phyloP scores from a whole-genome alignment of 2,888 invertebrate species.

The Dicyrtomina minuta region DNA sequence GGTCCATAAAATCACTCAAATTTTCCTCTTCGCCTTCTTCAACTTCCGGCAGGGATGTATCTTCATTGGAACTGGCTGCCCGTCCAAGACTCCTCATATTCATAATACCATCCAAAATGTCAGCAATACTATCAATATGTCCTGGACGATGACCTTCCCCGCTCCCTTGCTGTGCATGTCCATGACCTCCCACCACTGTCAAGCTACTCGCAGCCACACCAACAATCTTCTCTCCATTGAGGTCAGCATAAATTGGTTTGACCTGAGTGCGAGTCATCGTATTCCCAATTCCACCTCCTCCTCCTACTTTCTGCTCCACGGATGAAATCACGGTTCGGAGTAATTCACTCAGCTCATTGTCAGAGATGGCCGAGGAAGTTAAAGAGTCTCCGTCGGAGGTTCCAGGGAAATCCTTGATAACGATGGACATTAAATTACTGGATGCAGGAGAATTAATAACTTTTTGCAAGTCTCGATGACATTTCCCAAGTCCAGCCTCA shows the following conservation, averaged over 20 bases:
- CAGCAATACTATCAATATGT: conserved; percentile 42
- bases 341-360: conserved; percentile 25
- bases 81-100: conserved; percentile 23
- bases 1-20: conserved; percentile 53
- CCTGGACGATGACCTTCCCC: conserved; percentile 18
- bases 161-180: conserved; percentile 8
- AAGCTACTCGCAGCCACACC: conserved; percentile 45
- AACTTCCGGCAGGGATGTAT: conserved; percentile 49
- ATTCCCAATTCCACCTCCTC: background rate
- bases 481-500: conserved; percentile 50
- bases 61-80: conserved; percentile 33
- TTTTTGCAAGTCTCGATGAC: conserved; percentile 55
- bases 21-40: conserved; percentile 53
- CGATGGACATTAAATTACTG: conserved; percentile 25
- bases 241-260: conserved; percentile 45
- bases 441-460: conserved; percentile 54
- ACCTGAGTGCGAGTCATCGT: conserved; percentile 38
- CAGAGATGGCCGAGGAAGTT: conserved; percentile 22
- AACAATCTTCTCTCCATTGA: conserved; percentile 44
- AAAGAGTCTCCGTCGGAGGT: conserved; percentile 11
- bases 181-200: conserved; percentile 35
- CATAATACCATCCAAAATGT: conserved; percentile 51
- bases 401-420: conserved; percentile 26
- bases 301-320: conserved; percentile 2
- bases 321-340: conserved; percentile 16